Conservation (phyloP, 1,140 invertebrate species). For the Saccostrea glomerata region DNA sequence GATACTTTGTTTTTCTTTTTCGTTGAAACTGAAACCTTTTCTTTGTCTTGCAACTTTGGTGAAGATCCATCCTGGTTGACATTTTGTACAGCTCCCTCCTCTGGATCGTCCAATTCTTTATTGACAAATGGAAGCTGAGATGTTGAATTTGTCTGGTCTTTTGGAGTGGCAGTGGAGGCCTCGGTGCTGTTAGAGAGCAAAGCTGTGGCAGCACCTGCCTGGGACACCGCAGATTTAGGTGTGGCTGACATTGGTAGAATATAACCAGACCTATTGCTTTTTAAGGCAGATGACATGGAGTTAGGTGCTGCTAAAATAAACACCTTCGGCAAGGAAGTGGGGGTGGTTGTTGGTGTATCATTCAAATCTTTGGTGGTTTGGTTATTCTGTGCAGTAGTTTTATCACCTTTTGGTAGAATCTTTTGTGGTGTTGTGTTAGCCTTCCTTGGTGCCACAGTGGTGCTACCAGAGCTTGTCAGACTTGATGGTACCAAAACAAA, state of each 20-base stretch:
- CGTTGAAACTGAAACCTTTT: background rate
- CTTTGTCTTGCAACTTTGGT: background rate
- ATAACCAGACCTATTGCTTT: background rate
- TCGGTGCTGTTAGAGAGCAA: background rate
- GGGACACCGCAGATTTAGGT: background rate
- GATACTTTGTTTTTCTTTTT: background rate
- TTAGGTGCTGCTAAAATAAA: conserved; percentile 1
- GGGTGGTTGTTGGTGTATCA: background rate
- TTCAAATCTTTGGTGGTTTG: background rate
- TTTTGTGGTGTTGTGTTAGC: background rate
- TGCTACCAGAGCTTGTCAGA: background rate
- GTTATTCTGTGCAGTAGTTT: background rate
- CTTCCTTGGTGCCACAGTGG: background rate
- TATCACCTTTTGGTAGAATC: background rate
- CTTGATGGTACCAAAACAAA: background rate
- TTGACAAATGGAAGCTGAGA: background rate
- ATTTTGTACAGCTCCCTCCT: background rate
- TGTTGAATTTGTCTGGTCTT: background rate
- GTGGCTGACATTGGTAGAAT: background rate
- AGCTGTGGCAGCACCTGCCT: background rate
- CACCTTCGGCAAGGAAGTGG: background rate
- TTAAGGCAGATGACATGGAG: background rate
- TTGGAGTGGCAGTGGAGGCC: background rate
- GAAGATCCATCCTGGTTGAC: background rate
- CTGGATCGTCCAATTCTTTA: background rate